These are phyloP conservation scores for Scolopax mira DNA, from an alignment of 2,113 vertebrate species.

Conservation along the genomic window DNA sequence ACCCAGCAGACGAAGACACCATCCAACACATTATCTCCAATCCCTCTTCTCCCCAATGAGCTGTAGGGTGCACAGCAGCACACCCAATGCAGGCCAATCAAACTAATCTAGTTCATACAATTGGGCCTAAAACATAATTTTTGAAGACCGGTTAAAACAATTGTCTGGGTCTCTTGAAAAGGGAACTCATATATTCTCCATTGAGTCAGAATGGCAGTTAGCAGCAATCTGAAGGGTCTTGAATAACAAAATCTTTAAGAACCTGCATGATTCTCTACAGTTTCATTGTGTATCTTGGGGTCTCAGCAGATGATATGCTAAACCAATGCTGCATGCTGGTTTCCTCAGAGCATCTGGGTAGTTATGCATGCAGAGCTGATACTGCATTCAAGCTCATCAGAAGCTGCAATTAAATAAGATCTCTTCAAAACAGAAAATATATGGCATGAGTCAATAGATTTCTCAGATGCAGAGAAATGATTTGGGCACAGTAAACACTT, in stretches of 20 bases:
- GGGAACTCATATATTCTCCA: background rate
- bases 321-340: background rate
- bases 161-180: background rate
- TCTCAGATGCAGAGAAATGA: background rate
- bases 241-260: background rate
- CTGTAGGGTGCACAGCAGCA: background rate
- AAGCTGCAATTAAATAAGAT: background rate
- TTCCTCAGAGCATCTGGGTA: background rate
- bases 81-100: background rate
- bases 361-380: background rate
- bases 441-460: conserved; percentile 29
- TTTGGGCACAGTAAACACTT: conserved; percentile 5
- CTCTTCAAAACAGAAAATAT: background rate
- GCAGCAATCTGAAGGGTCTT: background rate
- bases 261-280: background rate
- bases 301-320: background rate
- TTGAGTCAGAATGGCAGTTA: background rate
- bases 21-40: background rate
- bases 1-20: background rate
- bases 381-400: background rate
- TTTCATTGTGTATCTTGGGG: background rate
- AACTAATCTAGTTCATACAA: background rate
- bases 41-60: background rate
- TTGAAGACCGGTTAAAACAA: background rate
- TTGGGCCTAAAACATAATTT: background rate